Base-by-base conservation (phyloP, 2,113 vertebrate genomes). In the Hyaena hyaena region DNA sequence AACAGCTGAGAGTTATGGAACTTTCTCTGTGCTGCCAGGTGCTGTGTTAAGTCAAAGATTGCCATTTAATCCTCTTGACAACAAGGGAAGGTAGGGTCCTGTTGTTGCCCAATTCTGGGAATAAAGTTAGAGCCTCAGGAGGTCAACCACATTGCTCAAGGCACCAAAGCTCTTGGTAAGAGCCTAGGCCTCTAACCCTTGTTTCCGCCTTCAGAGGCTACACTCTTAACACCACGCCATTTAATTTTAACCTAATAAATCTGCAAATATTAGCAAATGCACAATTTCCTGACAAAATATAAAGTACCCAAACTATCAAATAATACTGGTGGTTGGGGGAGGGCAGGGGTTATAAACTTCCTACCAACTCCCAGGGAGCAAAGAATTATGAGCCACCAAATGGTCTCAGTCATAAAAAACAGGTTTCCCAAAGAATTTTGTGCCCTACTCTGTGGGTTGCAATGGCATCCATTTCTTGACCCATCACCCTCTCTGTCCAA, bases 1-100 rank as follows among this genome's bases (percentile, higher is more conserved):
- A 85, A 89, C 96, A 93, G 91, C 93, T 95, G 96, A 94, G 35
- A 66, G 81, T 88, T 66, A n/a, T 10, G 43, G 48, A 81, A 63
- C 33, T 6, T 17, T 71, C 69, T n/a, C 82, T 58, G 0, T 0
- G 35, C 68, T 80, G 50, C 96, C 95, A 95, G 89, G 76, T 92
- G 83, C 74, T 74, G 63, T 15, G 73, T 79, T 90, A 28, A 68
- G 33, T 31, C 50, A 35, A 68, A 92, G 48, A 71, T 50, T 87
- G 82, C 63, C 31, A 69, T 24, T 31, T 88, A 87, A 92, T 55
- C 77, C 93, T 79, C 58, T 31, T 3, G 26, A 68, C 84, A 50
- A 73, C 28, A 48, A 50, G 39, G 43, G 33, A 89, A 93, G 50
- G n/a, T 7, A 50, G 79, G n/a, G 5, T 69, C 11, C 45, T 58